Evolutionary conservation across 1,140 invertebrate species (phyloP), one percentile per base, ranked within the genome.

Genomic region (Megathymus violae): DNA sequence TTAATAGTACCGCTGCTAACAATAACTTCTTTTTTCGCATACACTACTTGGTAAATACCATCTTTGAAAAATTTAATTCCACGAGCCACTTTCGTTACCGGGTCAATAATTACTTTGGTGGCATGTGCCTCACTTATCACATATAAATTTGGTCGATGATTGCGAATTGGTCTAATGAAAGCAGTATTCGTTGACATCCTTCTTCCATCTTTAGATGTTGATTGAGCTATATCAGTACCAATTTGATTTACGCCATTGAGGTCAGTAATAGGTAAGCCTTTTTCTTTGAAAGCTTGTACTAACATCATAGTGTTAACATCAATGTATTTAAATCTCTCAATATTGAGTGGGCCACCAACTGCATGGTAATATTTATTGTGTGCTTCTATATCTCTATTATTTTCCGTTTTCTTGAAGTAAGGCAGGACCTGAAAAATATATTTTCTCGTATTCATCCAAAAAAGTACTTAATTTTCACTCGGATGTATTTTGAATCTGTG

Each of bases 111-210:
- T 58, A 93, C 84, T 0, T 97, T 91, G 36, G 89, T 91, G 3
- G 52, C 10, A 17, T 44, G 15, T 19, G 52, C 52, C 27, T 56
- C 16, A 40, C 25, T 56, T 6, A 56, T 17, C 1, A 63, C 41
- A 15, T 52, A 40, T 7, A 98, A 87, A 82, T 98, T 98, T 1
- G 74, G 69, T 22, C 96, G 83, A 64, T 94, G 93, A 2, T 92
- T 77, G 19, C 95, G 86, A 19, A 95, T 93, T 0, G 96, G 95
- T 67, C 93, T 86, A 16, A 97, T 93, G 76, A 95, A 97, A 0
- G 95, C 95, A 13, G 85, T 86, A 67, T 96, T 94, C 0, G 95
- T 93, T 63, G 95, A 96, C 65, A 94, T 92, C 38, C 96, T 92
- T 56, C 87, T 84, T 0, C 96, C 96, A 64, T 93, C 71, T 31